Percentiles rank a stretch among this genome's conserved stretches.
Evolutionary conservation across 2,797 vertebrate genomes (phyloP).

Genomic region (Scolopax rusticola): DNA sequence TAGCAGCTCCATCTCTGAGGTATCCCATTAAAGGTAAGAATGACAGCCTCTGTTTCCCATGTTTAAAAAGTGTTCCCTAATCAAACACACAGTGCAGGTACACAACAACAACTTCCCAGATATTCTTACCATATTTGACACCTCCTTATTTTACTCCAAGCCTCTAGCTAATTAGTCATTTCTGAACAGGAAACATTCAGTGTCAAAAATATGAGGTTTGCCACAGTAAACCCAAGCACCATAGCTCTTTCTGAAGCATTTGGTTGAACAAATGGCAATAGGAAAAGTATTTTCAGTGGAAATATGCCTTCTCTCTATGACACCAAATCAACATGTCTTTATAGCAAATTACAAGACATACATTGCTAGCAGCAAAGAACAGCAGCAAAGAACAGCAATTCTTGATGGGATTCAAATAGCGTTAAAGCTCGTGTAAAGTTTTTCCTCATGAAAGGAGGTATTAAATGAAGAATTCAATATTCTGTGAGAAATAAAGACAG

Average conservation of each 20-base stretch:
- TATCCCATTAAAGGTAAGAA: background rate
- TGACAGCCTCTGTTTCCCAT: background rate
- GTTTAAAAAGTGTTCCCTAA: background rate
- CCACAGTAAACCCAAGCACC: background rate
- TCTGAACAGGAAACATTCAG: background rate
- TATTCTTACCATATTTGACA: background rate
- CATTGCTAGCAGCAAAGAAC: background rate
- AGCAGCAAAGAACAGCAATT: background rate
- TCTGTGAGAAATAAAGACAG: background rate
- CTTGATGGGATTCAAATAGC: background rate
- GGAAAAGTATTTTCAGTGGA: background rate
- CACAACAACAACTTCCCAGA: background rate
- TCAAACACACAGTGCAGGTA: conserved; percentile 1
- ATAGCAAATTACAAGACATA: background rate
- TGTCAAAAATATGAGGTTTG: background rate
- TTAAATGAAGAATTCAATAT: background rate
- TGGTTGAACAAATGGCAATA: background rate
- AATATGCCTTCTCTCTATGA: background rate
- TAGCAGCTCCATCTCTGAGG: background rate
- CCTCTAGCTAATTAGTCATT: background rate
- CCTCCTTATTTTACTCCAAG: background rate
- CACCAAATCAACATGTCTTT: background rate
- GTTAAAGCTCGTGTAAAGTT: background rate
- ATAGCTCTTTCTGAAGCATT: background rate
- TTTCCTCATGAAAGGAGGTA: background rate